Evolutionary conservation across 1,140 invertebrate genomes (phyloP), one percentile per base, ranked within the genome.

Genomic region (Aphelenchoides besseyi): DNA sequence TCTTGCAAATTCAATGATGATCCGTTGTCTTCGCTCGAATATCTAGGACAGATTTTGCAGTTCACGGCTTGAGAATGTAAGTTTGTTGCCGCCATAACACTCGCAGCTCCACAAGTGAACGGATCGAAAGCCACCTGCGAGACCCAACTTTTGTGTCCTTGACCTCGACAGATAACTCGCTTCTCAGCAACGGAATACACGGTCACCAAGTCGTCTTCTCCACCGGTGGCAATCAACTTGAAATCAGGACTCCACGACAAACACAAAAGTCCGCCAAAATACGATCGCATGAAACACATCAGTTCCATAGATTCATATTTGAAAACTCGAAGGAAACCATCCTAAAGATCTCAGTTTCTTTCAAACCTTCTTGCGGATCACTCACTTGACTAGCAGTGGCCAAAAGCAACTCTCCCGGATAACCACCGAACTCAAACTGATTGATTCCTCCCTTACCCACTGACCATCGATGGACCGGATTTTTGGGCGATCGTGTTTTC

Each of bases 121-220:
- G 92, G 91, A 87, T 99, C 96, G 86, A 99, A 99, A 2, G 94
- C 92, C 2, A 98, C 94, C 16, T 94, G 75, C 2, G 91, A 92
- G 16, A 98, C 93, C 96, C 96, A 99, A 68, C 94, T 97, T 74
- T 93, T 89, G 82, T 90, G 90, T 33, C 89, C 97, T 84, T 97
- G 93, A 2, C 95, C 95, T 35, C 96, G 87, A 33, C 95, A 96
- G 3, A 98, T 91, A 8, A 98, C 94, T 62, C 94, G 88, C 77
- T 92, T 90, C 82, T 77, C 69, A 1, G 5, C 18, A 26, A 83
- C 74, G 59, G 92, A 95, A 91, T 93, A 99, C n/a, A 98, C 91
- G 5, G 95, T 97, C 3, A 99, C 91, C 41, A 99, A 87, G 86
- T 99, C 96, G 87, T 99, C 97, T 87, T 99, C 95, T 28, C 97